Base-by-base conservation (phyloP, 2,113 vertebrate genomes). In the Lates calcarifer region DNA sequence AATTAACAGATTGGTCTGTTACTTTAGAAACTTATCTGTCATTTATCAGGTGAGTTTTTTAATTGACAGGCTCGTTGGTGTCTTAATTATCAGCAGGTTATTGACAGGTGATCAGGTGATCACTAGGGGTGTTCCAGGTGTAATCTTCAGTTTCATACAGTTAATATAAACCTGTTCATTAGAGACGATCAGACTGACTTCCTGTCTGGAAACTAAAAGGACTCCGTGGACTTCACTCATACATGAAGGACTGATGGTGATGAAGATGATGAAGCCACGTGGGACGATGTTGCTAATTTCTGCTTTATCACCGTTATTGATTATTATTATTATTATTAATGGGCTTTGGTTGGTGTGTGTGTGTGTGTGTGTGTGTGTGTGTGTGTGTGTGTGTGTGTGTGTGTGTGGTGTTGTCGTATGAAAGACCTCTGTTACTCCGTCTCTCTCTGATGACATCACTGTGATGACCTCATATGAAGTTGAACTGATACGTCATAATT, bases 391-490 rank as follows among this genome's bases (percentile, higher is more conserved):
- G 55, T 22, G 33, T 53, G 10, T 45, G 51, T 45, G 31, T 65
- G 73, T 72, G 41, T 77, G 58, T 39, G 39, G 47, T 77, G 37
- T 28, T 26, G n/a, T 77, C 1, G 67, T 28, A 35, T 61, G 82
- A 49, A 63, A 24, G 73, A n/a, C 45, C 49, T 39, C 56, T 74
- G 35, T 72, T 37, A 70, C 26, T 70, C 56, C 31, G 13, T 53
- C 56, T 76, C 45, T 74, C 57, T 77, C 31, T 71, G 77, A 77
- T 76, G 82, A 89, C 86, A 75, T 90, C 85, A 89, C 90, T 91
- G 90, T 92, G 94, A 93, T 91, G 87, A 93, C 77, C 35, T 90
- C 87, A 86, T 75, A 70, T 72, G 39, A 77, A 79, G 39, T 51
- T 74, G 29, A 85, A 63, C 29, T 51, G 29, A 58, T 14, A 61